Evolutionary conservation across 2,113 vertebrate species (phyloP), one percentile per base, ranked within the genome.

Genomic region (Natator depressus): DNA sequence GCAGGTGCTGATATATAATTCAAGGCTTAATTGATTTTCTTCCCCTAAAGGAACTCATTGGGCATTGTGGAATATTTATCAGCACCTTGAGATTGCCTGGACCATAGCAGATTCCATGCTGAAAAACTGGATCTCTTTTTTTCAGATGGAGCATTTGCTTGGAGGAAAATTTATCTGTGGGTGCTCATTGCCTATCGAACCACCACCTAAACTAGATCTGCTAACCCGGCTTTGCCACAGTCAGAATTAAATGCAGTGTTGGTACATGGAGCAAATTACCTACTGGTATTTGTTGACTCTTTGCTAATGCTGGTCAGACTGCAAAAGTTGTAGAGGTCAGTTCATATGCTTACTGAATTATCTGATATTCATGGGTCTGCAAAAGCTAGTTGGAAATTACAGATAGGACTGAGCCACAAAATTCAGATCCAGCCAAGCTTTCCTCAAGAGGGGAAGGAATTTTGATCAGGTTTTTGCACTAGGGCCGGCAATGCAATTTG

Each of bases 281-380:
- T 20, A n/a, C 85, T 62, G 50, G 86, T 17, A 31, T 72, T 92
- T 89, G 24, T 51, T 87, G 47, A 17, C 62, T 85, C 85, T 92
- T 90, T 24, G 42, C n/a, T 94, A 62, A n/a, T 84, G 5, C 50
- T 35, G 8, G 69, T 90, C 82, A 83, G 72, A 14, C 7, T 81
- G 35, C 57, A 59, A 29, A 31, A 59, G 25, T 10, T 72, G 62
- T 72, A 24, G 19, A 20, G 5, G 69, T 57, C 89, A 7, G 2
- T 47, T 82, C 42, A 27, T n/a, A 19, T 0, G 3, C 51, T 0
- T 0, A 8, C 22, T 76, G 55, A 82, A 84, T 88, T 85, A 82
- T 89, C 92, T 92, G 76, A 90, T 11, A 72, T 78, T 8, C 82
- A 87, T 6, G 8, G 80, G 57, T 13, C 86, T 80, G 38, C 54